Evolutionary conservation across 2,888 invertebrate genomes (phyloP).

Genomic region (Dorcus parallelipipedus): DNA sequence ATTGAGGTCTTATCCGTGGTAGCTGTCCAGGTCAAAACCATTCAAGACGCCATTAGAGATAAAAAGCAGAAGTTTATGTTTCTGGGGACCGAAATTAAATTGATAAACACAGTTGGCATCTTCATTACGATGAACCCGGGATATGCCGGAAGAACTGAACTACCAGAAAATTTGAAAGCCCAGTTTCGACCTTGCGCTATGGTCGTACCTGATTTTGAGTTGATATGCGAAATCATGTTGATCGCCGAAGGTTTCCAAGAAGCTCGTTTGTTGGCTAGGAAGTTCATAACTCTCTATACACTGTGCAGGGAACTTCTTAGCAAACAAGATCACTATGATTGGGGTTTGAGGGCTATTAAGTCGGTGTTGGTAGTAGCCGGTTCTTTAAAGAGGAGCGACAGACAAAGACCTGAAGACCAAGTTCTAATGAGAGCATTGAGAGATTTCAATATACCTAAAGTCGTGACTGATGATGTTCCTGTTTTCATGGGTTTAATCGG

Average conservation of each 20-base stretch:
- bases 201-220: conserved; percentile 95
- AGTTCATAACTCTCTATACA: conserved; percentile 91
- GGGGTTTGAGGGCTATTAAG: conserved; percentile 93
- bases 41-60: conserved; percentile 82
- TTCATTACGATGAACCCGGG: conserved; percentile 98
- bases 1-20: conserved; percentile 94
- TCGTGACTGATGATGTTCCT: conserved; percentile 86
- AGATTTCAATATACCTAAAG: conserved; percentile 94
- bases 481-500: conserved; percentile 94
- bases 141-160: conserved; percentile 86
- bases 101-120: conserved; percentile 79
- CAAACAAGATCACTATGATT: conserved; percentile 95
- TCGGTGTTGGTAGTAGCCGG: conserved; percentile 94
- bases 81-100: conserved; percentile 73
- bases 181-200: conserved; percentile 88
- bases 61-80: conserved; percentile 80
- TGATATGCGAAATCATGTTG: conserved; percentile 96
- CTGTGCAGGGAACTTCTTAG: conserved; percentile 86
- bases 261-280: conserved; percentile 82
- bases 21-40: conserved; percentile 86
- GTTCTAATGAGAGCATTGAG: conserved; percentile 89
- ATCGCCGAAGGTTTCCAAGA: conserved; percentile 94
- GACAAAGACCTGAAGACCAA: conserved; percentile 82
- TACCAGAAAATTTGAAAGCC: conserved; percentile 78
- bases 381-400: conserved; percentile 77